phyloP scores from a whole-genome alignment of 2,888 invertebrate species.

The Eupithecia subfuscata region DNA sequence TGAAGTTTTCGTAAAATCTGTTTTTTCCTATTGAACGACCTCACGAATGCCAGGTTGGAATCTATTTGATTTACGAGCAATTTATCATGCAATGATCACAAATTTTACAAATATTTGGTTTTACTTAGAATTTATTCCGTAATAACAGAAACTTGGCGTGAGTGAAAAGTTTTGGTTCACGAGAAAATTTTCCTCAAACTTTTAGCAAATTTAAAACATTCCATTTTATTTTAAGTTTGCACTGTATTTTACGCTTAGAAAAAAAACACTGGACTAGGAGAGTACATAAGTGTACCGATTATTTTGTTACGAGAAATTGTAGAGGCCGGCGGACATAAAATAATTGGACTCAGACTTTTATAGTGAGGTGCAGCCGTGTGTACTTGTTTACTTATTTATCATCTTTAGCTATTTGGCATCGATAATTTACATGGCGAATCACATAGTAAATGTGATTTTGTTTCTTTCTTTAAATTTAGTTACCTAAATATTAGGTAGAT shows the following conservation, averaged over 20 bases:
- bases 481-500: neutral
- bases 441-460: neutral
- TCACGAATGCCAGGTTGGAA: neutral
- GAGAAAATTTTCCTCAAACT: conserved; percentile 18
- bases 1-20: neutral
- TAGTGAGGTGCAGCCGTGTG: neutral
- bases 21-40: neutral
- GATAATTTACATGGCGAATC: neutral
- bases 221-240: conserved; percentile 22
- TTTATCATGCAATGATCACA: neutral
- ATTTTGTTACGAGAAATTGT: neutral
- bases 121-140: conserved; percentile 9
- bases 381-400: neutral
- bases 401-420: neutral
- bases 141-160: conserved; percentile 22
- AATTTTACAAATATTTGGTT: conserved; percentile 9
- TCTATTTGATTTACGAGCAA: neutral
- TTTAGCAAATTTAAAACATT: conserved; percentile 17
- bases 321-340: neutral
- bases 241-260: conserved; percentile 27
- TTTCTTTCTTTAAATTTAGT: too few relatives aligned
- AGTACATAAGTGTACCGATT: neutral
- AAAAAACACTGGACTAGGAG: conserved; percentile 49
- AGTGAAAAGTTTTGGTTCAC: conserved; percentile 21
- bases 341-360: neutral